These are phyloP conservation scores for Celastrina argiolus DNA, from an alignment of 2,888 invertebrate species.

Conservation along the genomic window DNA sequence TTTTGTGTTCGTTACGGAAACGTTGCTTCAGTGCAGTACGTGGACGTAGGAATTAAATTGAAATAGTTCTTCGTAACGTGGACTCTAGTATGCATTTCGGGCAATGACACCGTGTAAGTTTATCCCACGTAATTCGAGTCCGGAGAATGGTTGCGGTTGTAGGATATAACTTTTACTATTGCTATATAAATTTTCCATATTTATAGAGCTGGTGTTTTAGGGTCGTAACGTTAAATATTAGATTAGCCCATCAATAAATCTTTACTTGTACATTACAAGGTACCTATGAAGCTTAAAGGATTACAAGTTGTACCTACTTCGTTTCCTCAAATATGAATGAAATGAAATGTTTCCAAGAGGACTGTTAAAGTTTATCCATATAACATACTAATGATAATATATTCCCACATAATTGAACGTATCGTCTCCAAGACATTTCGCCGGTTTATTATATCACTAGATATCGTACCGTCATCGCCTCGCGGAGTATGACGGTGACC, in stretches of 20 bases:
- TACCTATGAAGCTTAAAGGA: too few species aligned
- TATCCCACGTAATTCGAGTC: slow-evolving; percentile 1
- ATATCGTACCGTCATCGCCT: slow-evolving; percentile 19
- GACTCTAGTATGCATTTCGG: slow-evolving; percentile 4
- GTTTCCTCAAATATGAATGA: too few species aligned
- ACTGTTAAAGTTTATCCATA: too few species aligned
- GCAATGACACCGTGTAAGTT: slow-evolving; percentile 1
- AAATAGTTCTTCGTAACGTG: neutral
- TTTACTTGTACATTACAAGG: too few species aligned
- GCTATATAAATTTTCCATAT: neutral
- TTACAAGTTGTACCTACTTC: too few species aligned
- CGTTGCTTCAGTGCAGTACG: neutral
- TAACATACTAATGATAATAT: too few species aligned
- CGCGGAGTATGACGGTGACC: slow-evolving; percentile 47
- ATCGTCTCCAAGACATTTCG: neutral
- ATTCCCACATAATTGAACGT: neutral
- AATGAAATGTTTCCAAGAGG: too few species aligned
- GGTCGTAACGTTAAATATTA: neutral
- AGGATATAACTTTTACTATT: slow-evolving; percentile 20
- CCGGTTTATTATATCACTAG: neutral
- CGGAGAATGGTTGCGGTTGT: neutral
- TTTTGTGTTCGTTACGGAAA: slow-evolving; percentile 6
- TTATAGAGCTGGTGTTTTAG: neutral
- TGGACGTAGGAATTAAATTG: neutral
- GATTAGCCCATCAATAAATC: too few species aligned